Evolutionary conservation across 2,888 invertebrate genomes (phyloP).

Genomic region (Perizoma flavofasciatum): DNA sequence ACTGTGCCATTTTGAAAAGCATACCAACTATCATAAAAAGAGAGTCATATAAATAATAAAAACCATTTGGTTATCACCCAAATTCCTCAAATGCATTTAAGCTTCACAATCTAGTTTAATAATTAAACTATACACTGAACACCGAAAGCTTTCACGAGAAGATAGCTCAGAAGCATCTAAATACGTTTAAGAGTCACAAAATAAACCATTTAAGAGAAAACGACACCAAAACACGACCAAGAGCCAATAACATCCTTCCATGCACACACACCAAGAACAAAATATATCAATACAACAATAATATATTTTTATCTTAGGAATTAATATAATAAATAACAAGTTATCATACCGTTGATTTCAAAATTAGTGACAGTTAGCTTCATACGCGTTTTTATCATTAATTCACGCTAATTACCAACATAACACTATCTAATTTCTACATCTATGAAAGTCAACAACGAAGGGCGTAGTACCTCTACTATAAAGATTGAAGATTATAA

Average conservation of each 20-base stretch:
- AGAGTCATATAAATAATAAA: conserved; percentile 34
- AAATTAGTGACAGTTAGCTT: conserved; percentile 79
- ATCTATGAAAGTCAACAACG: conserved; percentile 79
- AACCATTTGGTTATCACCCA: conserved; percentile 81
- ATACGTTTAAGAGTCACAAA: conserved; percentile 48
- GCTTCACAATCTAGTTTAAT: conserved; percentile 55
- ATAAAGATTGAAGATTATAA: conserved; percentile 61
- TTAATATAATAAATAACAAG: conserved; percentile 27
- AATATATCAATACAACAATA: conserved; percentile 16
- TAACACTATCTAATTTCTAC: conserved; percentile 71
- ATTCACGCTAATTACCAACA: conserved; percentile 75
- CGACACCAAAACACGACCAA: conserved; percentile 73
- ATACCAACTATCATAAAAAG: conserved; percentile 14
- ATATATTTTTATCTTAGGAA: conserved; percentile 33
- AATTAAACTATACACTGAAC: conserved; percentile 68
- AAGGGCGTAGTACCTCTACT: conserved; percentile 66
- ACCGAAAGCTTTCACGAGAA: conserved; percentile 74
- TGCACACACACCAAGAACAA: conserved; percentile 37
- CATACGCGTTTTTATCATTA: conserved; percentile 45
- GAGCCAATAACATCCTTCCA: conserved; percentile 64
- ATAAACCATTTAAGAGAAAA: conserved; percentile 67
- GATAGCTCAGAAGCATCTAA: conserved; percentile 56
- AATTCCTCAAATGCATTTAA: conserved; percentile 76
- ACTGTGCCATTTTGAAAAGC: conserved; percentile 35
- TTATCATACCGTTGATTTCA: conserved; percentile 53